These are phyloP conservation scores for Taenaris catops DNA, from an alignment of 2,888 invertebrate species.

Conservation along the genomic window DNA sequence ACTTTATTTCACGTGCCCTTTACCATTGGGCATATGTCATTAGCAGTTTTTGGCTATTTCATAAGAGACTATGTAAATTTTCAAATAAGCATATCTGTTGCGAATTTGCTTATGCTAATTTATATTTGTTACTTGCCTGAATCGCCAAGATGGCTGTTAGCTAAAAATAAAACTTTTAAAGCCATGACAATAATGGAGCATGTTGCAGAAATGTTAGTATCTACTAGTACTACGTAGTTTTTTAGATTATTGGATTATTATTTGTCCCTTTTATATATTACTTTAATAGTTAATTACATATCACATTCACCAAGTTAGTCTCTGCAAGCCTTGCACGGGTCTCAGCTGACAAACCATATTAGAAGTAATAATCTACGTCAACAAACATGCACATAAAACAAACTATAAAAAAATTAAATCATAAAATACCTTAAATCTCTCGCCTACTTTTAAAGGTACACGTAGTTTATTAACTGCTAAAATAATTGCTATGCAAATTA, in stretches of 20 bases:
- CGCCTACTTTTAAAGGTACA: too few species aligned
- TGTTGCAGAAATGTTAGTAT: conserved; percentile 75
- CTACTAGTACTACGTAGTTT: not conserved
- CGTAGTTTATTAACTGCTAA: too few species aligned
- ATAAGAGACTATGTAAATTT: conserved; percentile 83
- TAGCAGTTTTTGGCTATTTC: conserved; percentile 81
- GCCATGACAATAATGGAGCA: conserved; percentile 82
- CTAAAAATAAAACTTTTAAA: conserved; percentile 80
- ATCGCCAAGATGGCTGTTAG: conserved; percentile 88
- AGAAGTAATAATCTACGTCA: too few species aligned
- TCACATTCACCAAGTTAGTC: too few species aligned
- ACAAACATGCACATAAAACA: too few species aligned
- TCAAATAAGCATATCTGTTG: conserved; percentile 81
- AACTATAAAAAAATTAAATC: too few species aligned
- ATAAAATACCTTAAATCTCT: too few species aligned
- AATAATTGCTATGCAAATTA: too few species aligned
- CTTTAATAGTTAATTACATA: too few species aligned
- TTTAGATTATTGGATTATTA: not conserved
- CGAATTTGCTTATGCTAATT: conserved; percentile 74
- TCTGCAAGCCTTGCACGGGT: too few species aligned
- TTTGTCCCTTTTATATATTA: conserved; percentile 3
- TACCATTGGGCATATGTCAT: conserved; percentile 81
- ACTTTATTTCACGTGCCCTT: conserved; percentile 84
- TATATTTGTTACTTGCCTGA: conserved; percentile 88
- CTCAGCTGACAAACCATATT: too few species aligned